Evolutionary conservation across 2,797 vertebrate species (phyloP).

Genomic region (Denticeps clupeoides): DNA sequence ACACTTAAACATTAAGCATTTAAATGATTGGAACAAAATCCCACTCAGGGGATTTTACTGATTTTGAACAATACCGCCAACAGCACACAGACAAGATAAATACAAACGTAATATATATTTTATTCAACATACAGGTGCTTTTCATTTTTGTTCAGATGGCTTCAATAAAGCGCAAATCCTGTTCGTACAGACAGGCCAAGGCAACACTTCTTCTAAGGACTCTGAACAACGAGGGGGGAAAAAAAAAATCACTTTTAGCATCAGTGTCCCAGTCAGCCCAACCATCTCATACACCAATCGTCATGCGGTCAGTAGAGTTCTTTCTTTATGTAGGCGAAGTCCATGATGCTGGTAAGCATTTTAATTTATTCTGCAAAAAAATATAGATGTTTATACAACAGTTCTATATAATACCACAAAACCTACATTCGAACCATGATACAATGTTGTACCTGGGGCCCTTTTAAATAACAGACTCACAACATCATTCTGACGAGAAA

Average conservation of each 20-base stretch:
- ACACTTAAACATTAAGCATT: too few species aligned
- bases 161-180: conserved; percentile 53
- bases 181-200: conserved; percentile 50
- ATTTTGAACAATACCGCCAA: conserved; percentile 5
- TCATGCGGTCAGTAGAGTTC: conserved; percentile 33
- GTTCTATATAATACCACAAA: conserved; percentile 62
- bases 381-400: conserved; percentile 54
- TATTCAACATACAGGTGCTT: conserved; percentile 67
- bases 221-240: conserved; percentile 34
- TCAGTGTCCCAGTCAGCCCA: conserved; percentile 23
- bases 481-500: conserved; percentile 31
- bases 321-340: conserved; percentile 27
- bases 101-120: conserved; percentile 66
- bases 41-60: too few species aligned
- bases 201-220: conserved; percentile 35
- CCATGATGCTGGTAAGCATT: conserved; percentile 38
- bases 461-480: conserved; percentile 56
- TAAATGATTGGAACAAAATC: too few species aligned
- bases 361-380: conserved; percentile 39
- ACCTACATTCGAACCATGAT: conserved; percentile 66
- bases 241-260: conserved; percentile 30
- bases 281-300: conserved; percentile 28
- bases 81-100: conserved; percentile 17
- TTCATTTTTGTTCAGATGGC: conserved; percentile 56
- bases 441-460: conserved; percentile 50